Base-by-base conservation (phyloP, 2,888 invertebrate species). In the Himalopsyche tibetana region DNA sequence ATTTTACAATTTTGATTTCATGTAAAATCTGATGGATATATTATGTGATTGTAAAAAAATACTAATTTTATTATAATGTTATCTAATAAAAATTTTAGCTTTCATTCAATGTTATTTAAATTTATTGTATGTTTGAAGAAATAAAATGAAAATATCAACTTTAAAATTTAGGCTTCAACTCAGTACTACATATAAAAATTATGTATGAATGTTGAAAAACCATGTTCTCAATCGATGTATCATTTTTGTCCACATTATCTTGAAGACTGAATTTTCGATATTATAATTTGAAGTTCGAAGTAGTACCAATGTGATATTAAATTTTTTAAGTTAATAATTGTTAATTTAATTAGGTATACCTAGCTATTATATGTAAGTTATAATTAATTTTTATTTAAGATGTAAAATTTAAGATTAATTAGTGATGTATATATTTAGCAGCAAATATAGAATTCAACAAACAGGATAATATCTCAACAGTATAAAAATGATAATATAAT, bases 221-320 rank as follows among this genome's bases (percentile, higher is more conserved):
- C 28, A 63, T 28, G 63, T 63, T 28, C 19, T 63, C 63, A 19
- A 28, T 63, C 19, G 28, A 19, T 63, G 28, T 63, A 63, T 63
- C 63, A 63, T 63, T 63, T 63, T 63, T 63, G 63, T 63, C 63
- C 63, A 63, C 63, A 63, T 63, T 28, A 63, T 56, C 63, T 63
- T 63, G 6, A 63, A 63, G 63, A 63, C 63, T 63, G 63, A 63
- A 63, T 28, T 63, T 56, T 63, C 11, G 63, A 63, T 63, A 19
- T 63, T 63, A 19, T 63, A 63, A 63, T 63, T 63, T 63, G 63
- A 63, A 5, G 9, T 63, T 63, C 19, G 63, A 63, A 63, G 28
- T 51, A 63, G 63, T 63, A 28, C 63, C 63, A 63, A 63, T 63
- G 63, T 63, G 63, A 63, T 63, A 63, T 63, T 63, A 63, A 19